Evolutionary conservation across 2,888 invertebrate species (phyloP).

Genomic region (Hetaerina titia): DNA sequence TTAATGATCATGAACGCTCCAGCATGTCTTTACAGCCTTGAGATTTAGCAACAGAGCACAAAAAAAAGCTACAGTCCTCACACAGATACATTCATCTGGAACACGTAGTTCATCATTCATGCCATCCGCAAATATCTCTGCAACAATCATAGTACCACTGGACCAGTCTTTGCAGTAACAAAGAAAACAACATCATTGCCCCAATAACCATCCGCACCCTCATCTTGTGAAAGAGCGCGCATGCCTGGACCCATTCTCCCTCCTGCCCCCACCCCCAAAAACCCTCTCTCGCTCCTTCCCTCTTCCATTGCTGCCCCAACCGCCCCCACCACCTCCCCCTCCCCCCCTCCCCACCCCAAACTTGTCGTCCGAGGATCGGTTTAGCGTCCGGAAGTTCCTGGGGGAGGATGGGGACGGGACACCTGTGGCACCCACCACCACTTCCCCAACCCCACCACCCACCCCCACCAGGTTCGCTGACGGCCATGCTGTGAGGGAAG

Average conservation of each 20-base stretch:
- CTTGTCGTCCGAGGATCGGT: conserved; percentile 45
- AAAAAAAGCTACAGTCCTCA: conserved; percentile 2
- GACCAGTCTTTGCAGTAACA: neutral
- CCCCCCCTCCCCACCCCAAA: conserved; percentile 58
- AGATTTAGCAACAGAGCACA: conserved; percentile 36
- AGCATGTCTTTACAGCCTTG: conserved; percentile 36
- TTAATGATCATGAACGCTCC: neutral
- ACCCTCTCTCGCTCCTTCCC: conserved; percentile 57
- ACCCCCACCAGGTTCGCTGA: conserved; percentile 47
- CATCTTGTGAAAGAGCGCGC: conserved; percentile 56
- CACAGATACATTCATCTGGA: neutral
- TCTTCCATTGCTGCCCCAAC: conserved; percentile 51
- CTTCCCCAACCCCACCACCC: conserved; percentile 28
- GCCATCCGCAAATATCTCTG: neutral
- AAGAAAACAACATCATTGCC: conserved; percentile 16
- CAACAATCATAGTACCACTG: neutral
- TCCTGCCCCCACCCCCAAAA: conserved; percentile 51
- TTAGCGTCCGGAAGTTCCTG: conserved; percentile 43
- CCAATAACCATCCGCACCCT: neutral
- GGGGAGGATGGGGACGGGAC: conserved; percentile 35
- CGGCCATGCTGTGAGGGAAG: conserved; percentile 39
- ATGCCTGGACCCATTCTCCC: conserved; percentile 58
- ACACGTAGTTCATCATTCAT: neutral
- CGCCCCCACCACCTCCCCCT: neutral
- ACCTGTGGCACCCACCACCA: conserved; percentile 23